Percentiles rank a stretch among this genome's conserved stretches.
Evolutionary conservation across 2,797 vertebrate genomes (phyloP).

Genomic region (Clarias fuscus): DNA sequence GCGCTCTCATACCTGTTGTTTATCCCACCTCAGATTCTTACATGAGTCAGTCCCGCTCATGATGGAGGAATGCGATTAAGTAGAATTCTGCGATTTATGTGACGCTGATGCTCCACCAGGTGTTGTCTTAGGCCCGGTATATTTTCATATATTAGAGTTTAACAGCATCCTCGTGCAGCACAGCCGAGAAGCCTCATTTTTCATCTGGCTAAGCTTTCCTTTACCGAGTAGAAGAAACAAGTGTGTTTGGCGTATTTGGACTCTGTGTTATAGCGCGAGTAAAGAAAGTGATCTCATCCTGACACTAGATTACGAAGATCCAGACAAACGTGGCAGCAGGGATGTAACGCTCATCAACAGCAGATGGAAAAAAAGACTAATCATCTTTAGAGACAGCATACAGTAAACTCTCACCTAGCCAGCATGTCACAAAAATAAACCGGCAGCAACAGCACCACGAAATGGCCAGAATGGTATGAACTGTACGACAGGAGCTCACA

Average conservation of each 20-base stretch:
- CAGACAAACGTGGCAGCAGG: conserved; percentile 19
- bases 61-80: background rate
- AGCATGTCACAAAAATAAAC: background rate
- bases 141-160: conserved; percentile 13
- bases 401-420: conserved; percentile 1
- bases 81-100: background rate
- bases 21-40: conserved; percentile 32
- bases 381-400: conserved; percentile 14
- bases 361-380: conserved; percentile 39
- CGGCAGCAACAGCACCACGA: background rate
- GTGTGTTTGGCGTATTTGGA: conserved; percentile 2
- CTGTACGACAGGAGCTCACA: background rate
- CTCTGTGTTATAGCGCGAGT: conserved; percentile 6
- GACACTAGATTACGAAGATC: background rate
- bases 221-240: background rate
- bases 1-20: conserved; percentile 40
- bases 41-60: conserved; percentile 3
- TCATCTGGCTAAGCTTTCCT: conserved; percentile 15
- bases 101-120: background rate
- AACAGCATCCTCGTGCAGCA: background rate
- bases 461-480: background rate
- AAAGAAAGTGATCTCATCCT: conserved; percentile 1
- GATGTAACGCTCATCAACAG: conserved; percentile 33
- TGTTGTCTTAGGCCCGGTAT: background rate
- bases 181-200: background rate